Evolutionary conservation across 2,888 invertebrate species (phyloP), one percentile per base, ranked within the genome.

Genomic region (Lissonota sp.): DNA sequence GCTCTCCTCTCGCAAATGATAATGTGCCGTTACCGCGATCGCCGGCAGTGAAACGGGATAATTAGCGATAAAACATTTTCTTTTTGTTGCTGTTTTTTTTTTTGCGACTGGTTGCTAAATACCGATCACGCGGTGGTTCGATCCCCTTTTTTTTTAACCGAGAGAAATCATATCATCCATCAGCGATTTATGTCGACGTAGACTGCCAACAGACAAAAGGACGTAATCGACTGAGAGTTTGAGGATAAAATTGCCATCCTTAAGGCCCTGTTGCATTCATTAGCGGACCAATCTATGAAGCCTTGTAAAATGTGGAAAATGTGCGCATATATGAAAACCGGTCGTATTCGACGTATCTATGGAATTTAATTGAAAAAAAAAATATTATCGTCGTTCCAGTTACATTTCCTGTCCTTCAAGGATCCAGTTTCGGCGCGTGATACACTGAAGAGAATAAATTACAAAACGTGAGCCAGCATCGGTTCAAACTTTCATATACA

Each of bases 11-110:
- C 60, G 7, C 63, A 80, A 82, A 84, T 78, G 75, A 83, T 83
- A 78, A 82, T 80, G 71, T 84, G 83, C 84, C 84, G 82, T 83
- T 84, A 83, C 71, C 57, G 57, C 55, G 72, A 84, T 82, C 75
- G 66, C 78, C 42, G 70, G 71, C 57, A 73, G 77, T 69, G 73
- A 81, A 82, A 83, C 79, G 73, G 78, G 70, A 82, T 83, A 80
- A 83, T 83, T 83, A 83, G 72, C 67, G 62, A 83, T 82, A 64
- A 51, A 60, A 42, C 14, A 10, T 42, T 69, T 64, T 64, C 26
- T 16, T 40, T 42, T n/a, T 10, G 26, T 26, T 26, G 26, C 26
- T 26, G 26, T 10, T 49, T 72, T 76, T 74, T 70, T 79, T 42
- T 57, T 26, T 64, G 55, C 14, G 46, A 37, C 60, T 55, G 60